Conservation (phyloP, 1,140 invertebrate genomes). For the Philaenus spumarius region DNA sequence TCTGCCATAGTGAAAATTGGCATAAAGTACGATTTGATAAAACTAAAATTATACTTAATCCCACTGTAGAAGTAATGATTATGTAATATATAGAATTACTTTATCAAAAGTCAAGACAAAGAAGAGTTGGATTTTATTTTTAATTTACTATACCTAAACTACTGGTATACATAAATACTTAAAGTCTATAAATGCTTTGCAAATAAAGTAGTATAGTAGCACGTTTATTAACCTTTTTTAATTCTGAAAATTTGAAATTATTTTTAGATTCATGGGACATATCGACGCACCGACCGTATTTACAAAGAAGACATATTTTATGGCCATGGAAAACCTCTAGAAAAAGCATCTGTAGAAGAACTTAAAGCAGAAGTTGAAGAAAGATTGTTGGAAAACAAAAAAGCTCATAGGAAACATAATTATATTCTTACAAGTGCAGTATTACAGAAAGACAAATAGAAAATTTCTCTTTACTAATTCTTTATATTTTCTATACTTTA, state of each 20-base stretch:
- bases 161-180: neutral
- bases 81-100: neutral
- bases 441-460: too few species aligned
- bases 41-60: too few species aligned
- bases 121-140: neutral
- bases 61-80: neutral
- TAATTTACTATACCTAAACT: neutral
- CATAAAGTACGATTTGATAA: too few species aligned
- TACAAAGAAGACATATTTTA: constrained; percentile 61
- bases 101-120: neutral
- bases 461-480: too few species aligned
- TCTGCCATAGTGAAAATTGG: too few species aligned
- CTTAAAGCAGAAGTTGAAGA: constrained; percentile 42
- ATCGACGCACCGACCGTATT: constrained; percentile 51
- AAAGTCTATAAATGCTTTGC: neutral
- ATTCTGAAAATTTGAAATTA: constrained; percentile 14
- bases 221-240: neutral
- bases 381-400: constrained; percentile 45
- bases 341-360: constrained; percentile 42
- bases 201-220: neutral
- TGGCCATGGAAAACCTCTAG: constrained; percentile 47
- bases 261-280: constrained; percentile 59
- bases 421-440: too few species aligned
- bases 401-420: constrained; percentile 37
- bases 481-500: too few species aligned